Evolutionary conservation across 2,797 vertebrate genomes (phyloP).

Genomic region (Acipenser transmontanus): DNA sequence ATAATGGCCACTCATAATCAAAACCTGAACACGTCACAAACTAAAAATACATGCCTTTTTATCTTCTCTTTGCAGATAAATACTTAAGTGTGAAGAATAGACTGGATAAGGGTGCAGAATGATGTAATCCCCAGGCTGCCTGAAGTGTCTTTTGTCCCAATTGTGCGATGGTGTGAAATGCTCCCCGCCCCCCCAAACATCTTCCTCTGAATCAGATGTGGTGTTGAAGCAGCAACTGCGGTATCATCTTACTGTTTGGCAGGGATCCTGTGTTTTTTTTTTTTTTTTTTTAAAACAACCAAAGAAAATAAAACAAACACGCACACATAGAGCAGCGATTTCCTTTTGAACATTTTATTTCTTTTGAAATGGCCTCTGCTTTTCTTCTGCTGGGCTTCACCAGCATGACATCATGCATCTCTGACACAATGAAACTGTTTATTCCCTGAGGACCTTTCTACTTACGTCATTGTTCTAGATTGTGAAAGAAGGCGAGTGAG

Average conservation of each 20-base stretch:
- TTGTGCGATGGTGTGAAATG: constrained; percentile 38
- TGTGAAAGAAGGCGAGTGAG: constrained; percentile 35
- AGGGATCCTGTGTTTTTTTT: not conserved
- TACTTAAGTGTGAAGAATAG: constrained; percentile 30
- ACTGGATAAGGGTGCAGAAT: constrained; percentile 57
- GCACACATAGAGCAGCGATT: constrained; percentile 39
- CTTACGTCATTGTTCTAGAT: constrained; percentile 63
- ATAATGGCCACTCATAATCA: too few relatives aligned
- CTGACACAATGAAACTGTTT: constrained; percentile 68
- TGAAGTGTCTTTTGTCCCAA: constrained; percentile 57
- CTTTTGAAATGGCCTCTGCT: constrained; percentile 56
- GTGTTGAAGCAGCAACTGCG: constrained; percentile 22
- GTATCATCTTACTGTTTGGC: constrained; percentile 1
- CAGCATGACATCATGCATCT: constrained; percentile 71
- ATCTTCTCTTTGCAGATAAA: constrained; percentile 19
- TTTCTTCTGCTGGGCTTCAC: constrained; percentile 57
- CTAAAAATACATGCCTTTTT: constrained; percentile 11
- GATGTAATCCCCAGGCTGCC: constrained; percentile 50
- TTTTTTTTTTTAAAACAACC: too few relatives aligned
- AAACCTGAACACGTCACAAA: not conserved
- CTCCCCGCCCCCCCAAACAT: constrained; percentile 35
- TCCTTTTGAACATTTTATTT: constrained; percentile 40
- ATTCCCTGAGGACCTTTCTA: constrained; percentile 66
- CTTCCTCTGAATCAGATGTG: constrained; percentile 48
- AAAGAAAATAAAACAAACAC: not conserved